Evolutionary conservation across 1,140 invertebrate species (phyloP).

Genomic region (Panulirus ornatus): DNA sequence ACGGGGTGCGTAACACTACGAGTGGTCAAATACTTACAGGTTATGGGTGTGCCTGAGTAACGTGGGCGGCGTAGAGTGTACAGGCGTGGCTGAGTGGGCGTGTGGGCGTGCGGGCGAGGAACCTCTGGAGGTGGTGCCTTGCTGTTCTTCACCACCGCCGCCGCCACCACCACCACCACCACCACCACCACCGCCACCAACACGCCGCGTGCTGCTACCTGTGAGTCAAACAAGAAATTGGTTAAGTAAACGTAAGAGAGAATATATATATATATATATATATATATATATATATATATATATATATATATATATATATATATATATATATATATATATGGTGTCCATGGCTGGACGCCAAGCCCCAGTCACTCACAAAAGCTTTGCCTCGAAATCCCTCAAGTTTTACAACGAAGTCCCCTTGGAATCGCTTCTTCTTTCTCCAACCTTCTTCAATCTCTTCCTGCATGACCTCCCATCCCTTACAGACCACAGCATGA

Average conservation of each 20-base stretch:
- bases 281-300: slow-evolving; percentile 20
- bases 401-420: too few relatives aligned
- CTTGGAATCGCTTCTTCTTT: too few relatives aligned
- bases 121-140: slow-evolving; percentile 41
- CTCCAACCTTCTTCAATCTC: too few relatives aligned
- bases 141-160: slow-evolving; percentile 35
- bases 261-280: slow-evolving; percentile 6
- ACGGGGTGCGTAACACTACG: not conserved
- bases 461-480: too few relatives aligned
- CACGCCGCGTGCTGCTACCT: slow-evolving; percentile 53
- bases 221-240: not conserved
- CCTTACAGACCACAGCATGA: too few relatives aligned
- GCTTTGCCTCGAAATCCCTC: too few relatives aligned
- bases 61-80: slow-evolving; percentile 58
- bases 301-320: slow-evolving; percentile 25
- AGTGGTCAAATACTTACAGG: slow-evolving; percentile 42
- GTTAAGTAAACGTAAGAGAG: too few relatives aligned
- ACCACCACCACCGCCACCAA: slow-evolving; percentile 46
- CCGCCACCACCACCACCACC: slow-evolving; percentile 36
- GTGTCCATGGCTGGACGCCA: too few relatives aligned
- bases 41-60: slow-evolving; percentile 55
- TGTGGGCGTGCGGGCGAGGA: slow-evolving; percentile 55
- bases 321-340: too few relatives aligned
- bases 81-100: slow-evolving; percentile 46
- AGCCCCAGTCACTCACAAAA: too few relatives aligned